Base-by-base conservation (phyloP, 2,113 vertebrate species). In the Tyrannus savana region DNA sequence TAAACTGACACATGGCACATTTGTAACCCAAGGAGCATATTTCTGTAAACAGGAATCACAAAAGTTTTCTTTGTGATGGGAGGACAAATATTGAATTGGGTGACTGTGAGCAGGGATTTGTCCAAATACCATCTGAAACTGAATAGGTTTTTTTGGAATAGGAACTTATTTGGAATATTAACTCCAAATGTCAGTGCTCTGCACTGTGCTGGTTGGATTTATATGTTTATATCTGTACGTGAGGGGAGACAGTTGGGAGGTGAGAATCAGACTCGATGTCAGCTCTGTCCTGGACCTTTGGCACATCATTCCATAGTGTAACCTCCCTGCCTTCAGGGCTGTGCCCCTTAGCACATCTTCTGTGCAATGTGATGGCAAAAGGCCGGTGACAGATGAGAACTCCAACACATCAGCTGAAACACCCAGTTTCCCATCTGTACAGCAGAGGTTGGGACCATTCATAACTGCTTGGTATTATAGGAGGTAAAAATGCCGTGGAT, bases 371-470 rank as follows among this genome's bases (percentile, higher is more conserved):
- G n/a, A 35, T 10, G 22, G 16, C 24, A 37, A 17, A 11, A 31
- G 9, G 2, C 33, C 46, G 35, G 22, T 2, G 13, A 12, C 28
- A 62, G 33, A 0, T 3, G 22, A 73, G 21, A 50, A 31, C 47
- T 55, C 25, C 8, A 42, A 17, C 13, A 8, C 6, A 33, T 4
- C 52, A 64, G 0, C 66, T 35, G 35, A 22, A 85, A 69, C 8
- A 21, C 12, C 31, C 19, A 18, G 14, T 30, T 67, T 47, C 44
- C 53, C 41, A 55, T 14, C 8, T 14, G 13, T 27, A 49, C 60
- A 15, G 7, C 2, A 6, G 35, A 68, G 21, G 8, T 0, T 3
- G 41, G 37, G 58, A 46, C 2, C 5, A 19, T 30, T 44, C 28
- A 4, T 7, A 82, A 14, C 46, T 41, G 12, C 33, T 17, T 12